A percentile compares a stretch with the other conserved stretches of the same genome.
Evolutionary conservation across 2,888 invertebrate species (phyloP).

Genomic region (Reticulitermes lucifugus): DNA sequence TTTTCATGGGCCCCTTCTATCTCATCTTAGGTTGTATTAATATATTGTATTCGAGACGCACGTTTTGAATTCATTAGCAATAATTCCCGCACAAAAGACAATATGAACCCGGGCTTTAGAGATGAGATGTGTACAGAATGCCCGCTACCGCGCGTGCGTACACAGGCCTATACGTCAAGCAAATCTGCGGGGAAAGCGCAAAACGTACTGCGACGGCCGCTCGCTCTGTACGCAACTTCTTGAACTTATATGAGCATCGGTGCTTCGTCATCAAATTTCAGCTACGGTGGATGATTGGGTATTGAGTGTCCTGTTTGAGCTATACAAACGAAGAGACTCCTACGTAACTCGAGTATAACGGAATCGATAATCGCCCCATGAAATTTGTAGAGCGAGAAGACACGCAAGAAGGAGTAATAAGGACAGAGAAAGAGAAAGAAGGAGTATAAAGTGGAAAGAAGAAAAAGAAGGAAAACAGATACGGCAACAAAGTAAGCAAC

Average conservation of each 20-base stretch:
- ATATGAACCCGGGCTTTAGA: too few relatives aligned
- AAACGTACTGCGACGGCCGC: background rate
- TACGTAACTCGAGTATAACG: background rate
- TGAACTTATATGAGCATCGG: background rate
- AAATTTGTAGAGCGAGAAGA: background rate
- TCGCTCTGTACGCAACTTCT: background rate
- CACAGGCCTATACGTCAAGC: too few relatives aligned
- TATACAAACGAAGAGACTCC: background rate
- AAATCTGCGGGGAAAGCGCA: too few relatives aligned
- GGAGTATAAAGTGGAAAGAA: background rate
- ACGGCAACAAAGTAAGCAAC: background rate
- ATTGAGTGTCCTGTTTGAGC: background rate
- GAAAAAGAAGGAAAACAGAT: background rate
- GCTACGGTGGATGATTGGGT: background rate
- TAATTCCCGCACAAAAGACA: too few relatives aligned
- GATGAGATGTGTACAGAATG: too few relatives aligned
- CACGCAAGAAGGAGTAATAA: background rate
- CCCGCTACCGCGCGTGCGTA: too few relatives aligned
- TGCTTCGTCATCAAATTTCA: background rate
- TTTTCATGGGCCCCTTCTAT: too few relatives aligned
- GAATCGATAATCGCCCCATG: background rate
- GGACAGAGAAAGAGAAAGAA: background rate
- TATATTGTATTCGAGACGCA: too few relatives aligned
- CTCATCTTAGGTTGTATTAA: too few relatives aligned
- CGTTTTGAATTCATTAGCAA: too few relatives aligned